These are phyloP conservation scores for Vespertilio murinus DNA, from an alignment of 2,797 vertebrate genomes.

Conservation along the genomic window DNA sequence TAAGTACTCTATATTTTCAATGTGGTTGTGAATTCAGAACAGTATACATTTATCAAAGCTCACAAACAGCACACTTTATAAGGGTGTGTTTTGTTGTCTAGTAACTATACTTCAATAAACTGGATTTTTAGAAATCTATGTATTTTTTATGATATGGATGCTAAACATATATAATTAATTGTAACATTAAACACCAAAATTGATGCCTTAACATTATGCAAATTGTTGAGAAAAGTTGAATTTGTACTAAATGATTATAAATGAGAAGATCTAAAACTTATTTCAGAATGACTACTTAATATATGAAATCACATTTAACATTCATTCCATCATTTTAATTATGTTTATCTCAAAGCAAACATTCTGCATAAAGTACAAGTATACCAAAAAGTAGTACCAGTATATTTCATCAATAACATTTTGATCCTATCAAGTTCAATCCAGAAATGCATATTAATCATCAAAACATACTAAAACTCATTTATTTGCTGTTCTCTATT, in stretches of 20 bases:
- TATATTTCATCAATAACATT: neutral
- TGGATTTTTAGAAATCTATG: neutral
- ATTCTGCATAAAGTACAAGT: neutral
- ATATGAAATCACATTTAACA: neutral
- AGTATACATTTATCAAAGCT: neutral
- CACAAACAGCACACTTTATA: neutral
- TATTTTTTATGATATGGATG: neutral
- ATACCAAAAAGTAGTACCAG: neutral
- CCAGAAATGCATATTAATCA: neutral
- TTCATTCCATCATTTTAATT: neutral
- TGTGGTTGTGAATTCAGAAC: neutral
- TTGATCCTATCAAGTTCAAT: neutral
- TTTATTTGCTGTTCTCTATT: neutral
- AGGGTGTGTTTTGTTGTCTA: neutral
- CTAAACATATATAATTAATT: neutral
- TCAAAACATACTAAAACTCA: neutral
- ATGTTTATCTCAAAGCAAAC: neutral
- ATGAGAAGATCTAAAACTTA: neutral
- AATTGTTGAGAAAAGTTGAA: neutral
- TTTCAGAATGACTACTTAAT: neutral
- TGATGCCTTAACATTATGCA: neutral
- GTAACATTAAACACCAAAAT: neutral
- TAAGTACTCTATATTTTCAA: neutral
- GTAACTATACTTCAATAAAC: neutral
- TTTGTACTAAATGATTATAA: neutral